Base-by-base conservation (phyloP, 2,797 vertebrate genomes). In the Pelodytes ibericus region DNA sequence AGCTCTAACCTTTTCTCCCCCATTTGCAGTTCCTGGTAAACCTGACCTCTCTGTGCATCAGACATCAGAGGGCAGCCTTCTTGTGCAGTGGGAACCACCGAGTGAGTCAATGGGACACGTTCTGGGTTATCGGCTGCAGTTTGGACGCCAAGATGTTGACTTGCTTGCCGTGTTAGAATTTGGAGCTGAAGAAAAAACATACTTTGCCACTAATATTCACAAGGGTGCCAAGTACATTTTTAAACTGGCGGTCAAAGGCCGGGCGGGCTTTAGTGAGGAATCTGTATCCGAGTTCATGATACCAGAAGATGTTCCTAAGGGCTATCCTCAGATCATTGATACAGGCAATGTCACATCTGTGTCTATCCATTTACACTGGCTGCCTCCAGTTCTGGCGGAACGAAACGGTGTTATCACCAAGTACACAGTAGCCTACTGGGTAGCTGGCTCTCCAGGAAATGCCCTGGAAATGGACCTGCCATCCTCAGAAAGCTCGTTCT, bases 341-440 rank as follows among this genome's bases (percentile, higher is more conserved):
- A 87, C 90, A 0, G 92, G 93, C 81, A 96, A 96, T 26, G 85
- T 96, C 71, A 95, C 95, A 1, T 92, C 96, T 80, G 91, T 94
- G 88, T 95, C 96, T 0, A 91, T 98, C 81, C 94, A 95, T 86
- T 91, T 99, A 68, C 93, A 94, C 84, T 99, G 98, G 98, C 89
- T 94, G 83, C 96, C 98, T 0, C 98, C 97, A 0, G 94, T 96
- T 83, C 87, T 97, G 72, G 95, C 96, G 0, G 96, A 99, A 87
- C 91, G 95, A 81, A 98, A 98, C 0, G 96, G 96, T 1, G 88
- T 91, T 79, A 97, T 99, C 82, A 86, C 95, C 39, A 94, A 95
- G 82, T 99, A 99, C 91, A 99, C 96, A 2, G 91, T 99, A 89
- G 95, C 95, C 24, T 97, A 95, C 87, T 90, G 96, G 81, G 95